phyloP scores from a whole-genome alignment of 2,113 vertebrate species.

The Indri indri region DNA sequence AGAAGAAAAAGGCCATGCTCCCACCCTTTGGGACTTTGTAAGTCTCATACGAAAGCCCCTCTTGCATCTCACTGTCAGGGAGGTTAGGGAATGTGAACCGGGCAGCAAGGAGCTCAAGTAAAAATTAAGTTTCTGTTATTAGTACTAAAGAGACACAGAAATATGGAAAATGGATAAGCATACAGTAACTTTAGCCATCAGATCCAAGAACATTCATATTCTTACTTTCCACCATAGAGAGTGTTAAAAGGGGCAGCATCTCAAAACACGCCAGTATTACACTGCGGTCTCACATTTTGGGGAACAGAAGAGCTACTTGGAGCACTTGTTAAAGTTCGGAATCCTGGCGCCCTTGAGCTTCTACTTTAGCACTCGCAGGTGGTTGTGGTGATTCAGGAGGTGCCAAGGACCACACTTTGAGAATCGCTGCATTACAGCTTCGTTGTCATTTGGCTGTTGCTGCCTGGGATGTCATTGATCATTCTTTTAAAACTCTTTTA shows the following conservation, averaged over 20 bases:
- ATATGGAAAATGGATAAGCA: neutral
- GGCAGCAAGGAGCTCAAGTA: neutral
- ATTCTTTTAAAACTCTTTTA: neutral
- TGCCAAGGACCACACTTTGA: neutral
- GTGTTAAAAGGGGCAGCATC: neutral
- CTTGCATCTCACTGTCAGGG: neutral
- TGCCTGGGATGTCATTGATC: neutral
- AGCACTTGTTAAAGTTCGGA: neutral
- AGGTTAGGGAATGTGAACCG: neutral
- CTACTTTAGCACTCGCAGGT: neutral
- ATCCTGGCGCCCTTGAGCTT: neutral
- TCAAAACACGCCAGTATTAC: neutral
- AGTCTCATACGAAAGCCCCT: neutral
- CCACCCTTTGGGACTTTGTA: neutral
- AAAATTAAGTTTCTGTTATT: neutral
- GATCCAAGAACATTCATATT: neutral
- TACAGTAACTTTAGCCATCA: neutral
- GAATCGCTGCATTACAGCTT: neutral
- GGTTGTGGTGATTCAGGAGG: neutral
- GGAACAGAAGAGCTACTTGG: neutral
- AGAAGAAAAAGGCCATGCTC: neutral
- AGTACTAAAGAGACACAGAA: neutral
- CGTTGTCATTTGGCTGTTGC: neutral
- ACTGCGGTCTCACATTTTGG: neutral
- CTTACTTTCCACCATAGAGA: neutral